Percentiles rank a stretch among this genome's conserved stretches.
These are phyloP conservation scores for Aethina tumida DNA, from an alignment of 1,140 invertebrate genomes.

Conservation along the genomic window DNA sequence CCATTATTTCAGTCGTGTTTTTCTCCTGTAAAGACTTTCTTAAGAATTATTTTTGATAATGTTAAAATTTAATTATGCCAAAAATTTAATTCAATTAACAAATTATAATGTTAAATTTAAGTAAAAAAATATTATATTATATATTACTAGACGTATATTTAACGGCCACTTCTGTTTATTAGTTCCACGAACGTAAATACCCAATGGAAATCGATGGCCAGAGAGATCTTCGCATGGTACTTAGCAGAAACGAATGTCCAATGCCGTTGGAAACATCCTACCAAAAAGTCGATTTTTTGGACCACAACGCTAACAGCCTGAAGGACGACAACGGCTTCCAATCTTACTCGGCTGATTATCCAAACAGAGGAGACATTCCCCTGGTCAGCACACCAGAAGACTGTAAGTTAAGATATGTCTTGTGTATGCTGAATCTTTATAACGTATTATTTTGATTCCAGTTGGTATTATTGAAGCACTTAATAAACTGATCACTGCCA, in stretches of 20 bases:
- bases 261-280: constrained; percentile 16
- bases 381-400: constrained; percentile 54
- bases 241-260: constrained; percentile 31
- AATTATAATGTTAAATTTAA: not conserved
- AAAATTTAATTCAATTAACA: not conserved
- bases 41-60: no score
- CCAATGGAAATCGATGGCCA: constrained; percentile 37
- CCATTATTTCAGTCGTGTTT: no score
- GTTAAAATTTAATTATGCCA: no score
- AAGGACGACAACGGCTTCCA: constrained; percentile 25
- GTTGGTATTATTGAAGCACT: constrained; percentile 56
- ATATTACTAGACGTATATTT: no score
- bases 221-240: constrained; percentile 25
- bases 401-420: constrained; percentile 40
- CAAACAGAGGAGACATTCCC: constrained; percentile 61
- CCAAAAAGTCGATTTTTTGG: constrained; percentile 13
- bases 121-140: not conserved
- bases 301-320: constrained; percentile 16
- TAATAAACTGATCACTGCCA: constrained; percentile 60
- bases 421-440: constrained; percentile 2
- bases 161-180: constrained; percentile 14
- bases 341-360: constrained; percentile 14
- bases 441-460: constrained; percentile 32
- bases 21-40: no score
- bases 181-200: constrained; percentile 43